Conservation (phyloP, 2,888 invertebrate species). For the Formica aserva region DNA sequence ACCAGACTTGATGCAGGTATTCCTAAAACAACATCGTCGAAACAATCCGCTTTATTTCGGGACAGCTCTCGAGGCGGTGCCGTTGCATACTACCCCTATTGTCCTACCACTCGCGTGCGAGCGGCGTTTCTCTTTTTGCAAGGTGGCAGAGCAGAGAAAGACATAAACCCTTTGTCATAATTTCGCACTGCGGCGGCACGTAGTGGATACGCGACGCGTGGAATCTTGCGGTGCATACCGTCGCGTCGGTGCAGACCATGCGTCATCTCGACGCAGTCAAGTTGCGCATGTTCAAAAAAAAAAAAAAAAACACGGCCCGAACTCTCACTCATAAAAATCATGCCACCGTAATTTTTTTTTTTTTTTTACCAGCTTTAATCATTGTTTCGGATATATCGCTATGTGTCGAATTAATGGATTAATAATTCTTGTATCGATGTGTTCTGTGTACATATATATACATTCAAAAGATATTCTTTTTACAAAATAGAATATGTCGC, state of each 20-base stretch:
- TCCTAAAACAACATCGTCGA: conserved; percentile 29
- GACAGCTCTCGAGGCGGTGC: conserved; percentile 33
- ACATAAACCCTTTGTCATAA: conserved; percentile 73
- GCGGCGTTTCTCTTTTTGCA: conserved; percentile 45
- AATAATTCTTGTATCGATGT: not conserved
- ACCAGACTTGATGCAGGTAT: conserved; percentile 16
- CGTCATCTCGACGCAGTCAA: conserved; percentile 67
- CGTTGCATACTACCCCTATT: conserved; percentile 37
- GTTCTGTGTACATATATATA: not conserved
- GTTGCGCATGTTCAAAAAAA: conserved; percentile 61
- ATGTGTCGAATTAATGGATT: not conserved
- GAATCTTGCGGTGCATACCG: conserved; percentile 71
- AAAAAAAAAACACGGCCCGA: conserved; percentile 26
- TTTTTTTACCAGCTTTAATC: not conserved
- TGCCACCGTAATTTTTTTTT: not conserved
- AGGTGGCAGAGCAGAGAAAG: conserved; percentile 41
- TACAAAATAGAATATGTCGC: not conserved
- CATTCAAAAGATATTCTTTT: not conserved
- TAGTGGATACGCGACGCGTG: conserved; percentile 67
- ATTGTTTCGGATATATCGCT: not conserved
- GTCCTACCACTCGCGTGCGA: conserved; percentile 31
- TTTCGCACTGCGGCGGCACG: conserved; percentile 67
- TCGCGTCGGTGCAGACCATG: conserved; percentile 58
- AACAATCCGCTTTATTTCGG: conserved; percentile 49
- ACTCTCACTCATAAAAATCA: conserved; percentile 38